These are phyloP conservation scores for Trisateles emortualis DNA, from an alignment of 2,888 invertebrate genomes.

Conservation along the genomic window DNA sequence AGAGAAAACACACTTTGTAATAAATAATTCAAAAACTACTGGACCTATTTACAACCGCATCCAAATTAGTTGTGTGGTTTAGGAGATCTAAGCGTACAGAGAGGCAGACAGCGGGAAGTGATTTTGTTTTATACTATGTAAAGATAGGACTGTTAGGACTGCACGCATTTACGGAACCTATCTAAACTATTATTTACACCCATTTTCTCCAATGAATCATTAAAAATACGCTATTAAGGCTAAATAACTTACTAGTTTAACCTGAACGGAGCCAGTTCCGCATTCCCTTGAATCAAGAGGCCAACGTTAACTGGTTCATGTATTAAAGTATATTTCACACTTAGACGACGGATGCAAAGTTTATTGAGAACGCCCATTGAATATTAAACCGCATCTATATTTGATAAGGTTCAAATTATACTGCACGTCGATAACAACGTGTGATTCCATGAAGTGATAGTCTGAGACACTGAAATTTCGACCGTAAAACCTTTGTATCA, in stretches of 20 bases:
- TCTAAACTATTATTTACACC: slow-evolving; percentile 41
- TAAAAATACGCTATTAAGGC: slow-evolving; percentile 46
- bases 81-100: too few species aligned
- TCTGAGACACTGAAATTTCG: slow-evolving; percentile 15
- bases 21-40: too few species aligned
- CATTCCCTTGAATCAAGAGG: slow-evolving; percentile 18
- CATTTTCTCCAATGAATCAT: slow-evolving; percentile 44
- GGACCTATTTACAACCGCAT: too few species aligned
- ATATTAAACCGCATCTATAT: slow-evolving; percentile 29
- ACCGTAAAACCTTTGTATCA: slow-evolving; percentile 19
- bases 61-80: too few species aligned
- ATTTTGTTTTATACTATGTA: too few species aligned
- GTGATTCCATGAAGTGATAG: slow-evolving; percentile 28
- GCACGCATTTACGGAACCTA: slow-evolving; percentile 31
- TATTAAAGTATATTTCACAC: slow-evolving; percentile 46
- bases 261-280: slow-evolving; percentile 35
- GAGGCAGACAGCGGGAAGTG: too few species aligned
- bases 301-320: slow-evolving; percentile 38
- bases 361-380: slow-evolving; percentile 26
- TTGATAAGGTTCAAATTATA: slow-evolving; percentile 28
- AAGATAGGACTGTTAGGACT: too few species aligned
- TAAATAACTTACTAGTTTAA: slow-evolving; percentile 30
- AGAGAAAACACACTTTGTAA: too few species aligned
- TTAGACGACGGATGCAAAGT: slow-evolving; percentile 38
- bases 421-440: slow-evolving; percentile 25